A percentile compares a stretch with the other conserved stretches of the same genome.
Conservation (phyloP, 2,888 invertebrate genomes). For the Drosophila niveifrons region DNA sequence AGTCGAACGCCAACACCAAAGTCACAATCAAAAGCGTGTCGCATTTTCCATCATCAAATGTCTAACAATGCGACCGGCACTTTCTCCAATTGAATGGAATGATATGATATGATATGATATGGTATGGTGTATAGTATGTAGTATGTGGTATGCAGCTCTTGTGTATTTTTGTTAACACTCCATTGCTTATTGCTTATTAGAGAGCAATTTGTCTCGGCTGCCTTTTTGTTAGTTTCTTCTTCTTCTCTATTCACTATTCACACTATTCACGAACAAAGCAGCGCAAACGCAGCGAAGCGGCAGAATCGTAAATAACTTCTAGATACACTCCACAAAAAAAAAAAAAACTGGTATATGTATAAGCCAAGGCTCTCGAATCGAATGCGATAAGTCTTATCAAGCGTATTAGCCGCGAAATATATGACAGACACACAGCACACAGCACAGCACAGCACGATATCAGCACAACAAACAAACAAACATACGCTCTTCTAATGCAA, state of each 20-base stretch:
- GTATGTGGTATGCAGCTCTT: conserved; percentile 13
- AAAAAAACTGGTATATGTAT: not conserved
- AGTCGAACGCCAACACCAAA: conserved; percentile 17
- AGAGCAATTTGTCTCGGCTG: conserved; percentile 32
- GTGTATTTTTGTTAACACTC: not conserved
- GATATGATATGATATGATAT: conserved; percentile 25
- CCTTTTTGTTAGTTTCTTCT: too few relatives aligned
- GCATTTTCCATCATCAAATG: conserved; percentile 65
- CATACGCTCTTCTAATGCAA: conserved; percentile 15
- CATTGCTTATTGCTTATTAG: conserved; percentile 8
- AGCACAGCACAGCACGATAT: conserved; percentile 1
- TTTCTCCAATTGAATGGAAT: conserved; percentile 62
- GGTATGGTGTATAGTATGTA: conserved; percentile 14
- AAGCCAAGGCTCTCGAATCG: conserved; percentile 64
- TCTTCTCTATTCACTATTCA: too few relatives aligned
- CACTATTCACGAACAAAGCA: too few relatives aligned
- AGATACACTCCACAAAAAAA: conserved; percentile 22
- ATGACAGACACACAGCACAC: not conserved
- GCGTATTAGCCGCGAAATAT: conserved; percentile 18
- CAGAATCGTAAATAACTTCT: conserved; percentile 44
- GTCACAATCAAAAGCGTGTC: conserved; percentile 69
- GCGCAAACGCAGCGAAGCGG: conserved; percentile 5
- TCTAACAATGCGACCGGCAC: conserved; percentile 51
- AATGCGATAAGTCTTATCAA: conserved; percentile 33
- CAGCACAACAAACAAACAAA: not conserved